phyloP scores from a whole-genome alignment of 2,888 invertebrate genomes.

The Pherbina coryleti region DNA sequence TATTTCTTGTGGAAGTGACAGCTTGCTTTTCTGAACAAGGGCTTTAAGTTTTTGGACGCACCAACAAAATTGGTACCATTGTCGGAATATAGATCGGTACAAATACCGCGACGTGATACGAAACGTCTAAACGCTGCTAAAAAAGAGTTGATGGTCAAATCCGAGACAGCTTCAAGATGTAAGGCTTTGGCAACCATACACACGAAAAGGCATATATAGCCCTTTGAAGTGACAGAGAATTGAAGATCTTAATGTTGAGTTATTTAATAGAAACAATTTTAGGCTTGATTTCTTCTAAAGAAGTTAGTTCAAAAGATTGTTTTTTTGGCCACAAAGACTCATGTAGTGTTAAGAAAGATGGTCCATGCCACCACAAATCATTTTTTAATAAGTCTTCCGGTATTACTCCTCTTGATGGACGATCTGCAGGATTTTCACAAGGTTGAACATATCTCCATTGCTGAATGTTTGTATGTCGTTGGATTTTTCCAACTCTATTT shows the following conservation, averaged over 20 bases:
- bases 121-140: conserved; percentile 42
- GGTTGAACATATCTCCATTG: conserved; percentile 19
- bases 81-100: conserved; percentile 41
- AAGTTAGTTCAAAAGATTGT: background rate
- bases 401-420: background rate
- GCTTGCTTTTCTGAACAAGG: conserved; percentile 21
- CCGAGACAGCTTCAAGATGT: conserved; percentile 39
- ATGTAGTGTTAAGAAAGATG: background rate
- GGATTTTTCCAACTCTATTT: conserved; percentile 22
- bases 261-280: conserved; percentile 30
- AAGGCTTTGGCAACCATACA: conserved; percentile 40
- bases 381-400: conserved; percentile 6
- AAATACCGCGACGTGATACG: conserved; percentile 34
- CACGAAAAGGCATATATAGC: conserved; percentile 36
- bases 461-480: background rate
- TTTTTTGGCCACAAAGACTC: background rate
- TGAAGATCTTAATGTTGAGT: conserved; percentile 26
- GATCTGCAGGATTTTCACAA: background rate
- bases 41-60: conserved; percentile 33
- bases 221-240: conserved; percentile 33
- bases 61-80: conserved; percentile 48
- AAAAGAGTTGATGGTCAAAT: conserved; percentile 37
- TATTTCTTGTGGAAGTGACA: conserved; percentile 23
- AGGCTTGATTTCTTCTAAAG: conserved; percentile 3
- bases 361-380: conserved; percentile 10